Conservation (phyloP, 2,113 vertebrate species). For the Anseranas semipalmata region DNA sequence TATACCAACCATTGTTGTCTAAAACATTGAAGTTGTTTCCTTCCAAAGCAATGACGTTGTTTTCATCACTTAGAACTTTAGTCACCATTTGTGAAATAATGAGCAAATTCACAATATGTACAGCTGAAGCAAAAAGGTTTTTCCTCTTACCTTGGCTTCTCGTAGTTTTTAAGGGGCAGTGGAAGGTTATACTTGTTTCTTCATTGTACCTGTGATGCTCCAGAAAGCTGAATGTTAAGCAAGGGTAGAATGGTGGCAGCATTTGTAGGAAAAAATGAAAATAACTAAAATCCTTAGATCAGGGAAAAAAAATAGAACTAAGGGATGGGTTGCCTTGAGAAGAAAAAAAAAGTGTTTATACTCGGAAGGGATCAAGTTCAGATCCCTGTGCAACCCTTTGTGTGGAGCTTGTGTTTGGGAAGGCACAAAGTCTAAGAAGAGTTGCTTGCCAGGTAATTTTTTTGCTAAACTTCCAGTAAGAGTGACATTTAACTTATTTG, state of each 20-base stretch:
- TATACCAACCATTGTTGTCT: no score
- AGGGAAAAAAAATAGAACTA: background rate
- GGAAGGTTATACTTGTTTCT: background rate
- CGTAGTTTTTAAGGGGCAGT: background rate
- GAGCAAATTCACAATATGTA: background rate
- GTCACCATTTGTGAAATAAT: background rate
- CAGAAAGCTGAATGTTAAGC: background rate
- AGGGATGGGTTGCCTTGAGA: background rate
- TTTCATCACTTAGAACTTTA: background rate
- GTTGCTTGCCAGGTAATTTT: background rate
- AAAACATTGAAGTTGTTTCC: background rate
- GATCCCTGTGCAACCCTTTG: background rate
- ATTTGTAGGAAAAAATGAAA: background rate
- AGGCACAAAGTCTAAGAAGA: background rate
- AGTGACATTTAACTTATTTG: background rate
- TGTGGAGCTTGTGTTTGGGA: background rate
- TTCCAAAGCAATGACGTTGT: background rate
- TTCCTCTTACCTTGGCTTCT: background rate
- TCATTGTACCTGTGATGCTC: background rate
- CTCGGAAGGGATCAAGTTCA: background rate
- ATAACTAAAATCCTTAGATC: background rate
- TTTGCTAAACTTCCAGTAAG: background rate
- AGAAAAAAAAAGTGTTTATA: background rate
- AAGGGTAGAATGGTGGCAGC: background rate
- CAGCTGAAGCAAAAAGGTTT: background rate